Evolutionary conservation across 2,113 vertebrate species (phyloP).

Genomic region (Nesospiza acunhae): DNA sequence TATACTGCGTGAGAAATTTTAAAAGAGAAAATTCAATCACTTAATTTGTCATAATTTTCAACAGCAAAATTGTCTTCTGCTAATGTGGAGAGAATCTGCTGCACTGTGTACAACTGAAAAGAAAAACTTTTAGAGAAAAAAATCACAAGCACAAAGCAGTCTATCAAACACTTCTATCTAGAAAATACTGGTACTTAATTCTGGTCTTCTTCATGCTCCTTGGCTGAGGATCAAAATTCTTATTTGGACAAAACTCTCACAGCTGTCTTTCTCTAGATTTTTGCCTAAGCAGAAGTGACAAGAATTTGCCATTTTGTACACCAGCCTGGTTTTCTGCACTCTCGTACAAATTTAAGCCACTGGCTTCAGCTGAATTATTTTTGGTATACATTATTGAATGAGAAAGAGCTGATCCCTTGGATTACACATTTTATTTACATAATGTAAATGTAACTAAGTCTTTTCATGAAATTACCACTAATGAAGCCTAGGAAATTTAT

Average conservation of each 20-base stretch:
- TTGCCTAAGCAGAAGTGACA: slow-evolving; percentile 47
- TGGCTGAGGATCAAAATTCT: slow-evolving; percentile 60
- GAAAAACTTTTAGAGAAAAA: neutral
- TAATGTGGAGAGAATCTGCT: slow-evolving; percentile 1
- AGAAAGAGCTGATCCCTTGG: slow-evolving; percentile 40
- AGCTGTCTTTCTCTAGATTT: slow-evolving; percentile 59
- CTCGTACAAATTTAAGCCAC: slow-evolving; percentile 28
- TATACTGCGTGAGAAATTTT: neutral
- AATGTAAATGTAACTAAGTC: slow-evolving; percentile 43
- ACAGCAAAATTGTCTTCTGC: neutral
- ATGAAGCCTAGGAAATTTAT: slow-evolving; percentile 52
- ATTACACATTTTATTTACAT: slow-evolving; percentile 49
- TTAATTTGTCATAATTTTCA: neutral
- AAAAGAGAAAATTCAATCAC: neutral
- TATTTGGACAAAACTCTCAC: slow-evolving; percentile 57
- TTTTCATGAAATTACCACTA: slow-evolving; percentile 55
- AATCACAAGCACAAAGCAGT: neutral
- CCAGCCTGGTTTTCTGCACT: slow-evolving; percentile 52
- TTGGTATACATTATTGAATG: slow-evolving; percentile 30
- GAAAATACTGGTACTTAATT: slow-evolving; percentile 60
- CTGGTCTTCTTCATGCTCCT: slow-evolving; percentile 56
- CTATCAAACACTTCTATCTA: slow-evolving; percentile 25
- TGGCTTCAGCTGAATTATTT: slow-evolving; percentile 62
- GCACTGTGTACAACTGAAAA: neutral
- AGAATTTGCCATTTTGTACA: slow-evolving; percentile 44